phyloP scores from a whole-genome alignment of 2,113 vertebrate species.

The Australoheros scitulus region DNA sequence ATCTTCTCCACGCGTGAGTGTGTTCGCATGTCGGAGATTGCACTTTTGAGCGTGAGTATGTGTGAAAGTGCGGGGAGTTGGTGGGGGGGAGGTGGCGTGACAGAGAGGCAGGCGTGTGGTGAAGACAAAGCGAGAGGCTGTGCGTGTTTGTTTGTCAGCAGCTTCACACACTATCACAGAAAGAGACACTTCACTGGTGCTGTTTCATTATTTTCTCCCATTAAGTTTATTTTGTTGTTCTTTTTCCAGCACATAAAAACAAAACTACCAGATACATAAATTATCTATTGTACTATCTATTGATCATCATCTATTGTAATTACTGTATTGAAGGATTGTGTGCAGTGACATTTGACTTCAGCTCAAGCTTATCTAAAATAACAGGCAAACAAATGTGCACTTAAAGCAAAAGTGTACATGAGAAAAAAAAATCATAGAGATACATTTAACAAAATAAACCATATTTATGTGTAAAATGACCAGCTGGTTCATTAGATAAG shows the following conservation, averaged over 20 bases:
- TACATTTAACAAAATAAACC: neutral
- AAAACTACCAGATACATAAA: conserved; percentile 46
- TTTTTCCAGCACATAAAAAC: conserved; percentile 50
- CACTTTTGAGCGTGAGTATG: conserved; percentile 50
- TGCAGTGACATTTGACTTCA: conserved; percentile 36
- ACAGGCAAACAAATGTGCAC: neutral
- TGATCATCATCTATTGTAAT: neutral
- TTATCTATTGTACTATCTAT: conserved; percentile 11
- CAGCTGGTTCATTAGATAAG: conserved; percentile 42
- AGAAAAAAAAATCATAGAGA: neutral
- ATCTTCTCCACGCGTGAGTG: conserved; percentile 54
- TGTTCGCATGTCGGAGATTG: conserved; percentile 40
- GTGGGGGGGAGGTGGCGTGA: conserved; percentile 35
- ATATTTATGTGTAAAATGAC: conserved; percentile 17
- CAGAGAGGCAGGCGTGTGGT: conserved; percentile 41
- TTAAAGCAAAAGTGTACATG: neutral
- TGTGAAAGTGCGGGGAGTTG: conserved; percentile 36
- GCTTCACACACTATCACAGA: conserved; percentile 35
- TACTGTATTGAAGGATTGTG: conserved; percentile 4
- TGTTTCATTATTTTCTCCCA: conserved; percentile 35
- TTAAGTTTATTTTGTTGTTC: conserved; percentile 59
- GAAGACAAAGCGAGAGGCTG: conserved; percentile 35
- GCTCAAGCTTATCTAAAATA: conserved; percentile 10
- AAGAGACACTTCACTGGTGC: conserved; percentile 34
- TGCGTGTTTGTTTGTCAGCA: conserved; percentile 46